These are phyloP conservation scores for Coregonus sp. DNA, from an alignment of 2,797 vertebrate genomes.

Conservation along the genomic window DNA sequence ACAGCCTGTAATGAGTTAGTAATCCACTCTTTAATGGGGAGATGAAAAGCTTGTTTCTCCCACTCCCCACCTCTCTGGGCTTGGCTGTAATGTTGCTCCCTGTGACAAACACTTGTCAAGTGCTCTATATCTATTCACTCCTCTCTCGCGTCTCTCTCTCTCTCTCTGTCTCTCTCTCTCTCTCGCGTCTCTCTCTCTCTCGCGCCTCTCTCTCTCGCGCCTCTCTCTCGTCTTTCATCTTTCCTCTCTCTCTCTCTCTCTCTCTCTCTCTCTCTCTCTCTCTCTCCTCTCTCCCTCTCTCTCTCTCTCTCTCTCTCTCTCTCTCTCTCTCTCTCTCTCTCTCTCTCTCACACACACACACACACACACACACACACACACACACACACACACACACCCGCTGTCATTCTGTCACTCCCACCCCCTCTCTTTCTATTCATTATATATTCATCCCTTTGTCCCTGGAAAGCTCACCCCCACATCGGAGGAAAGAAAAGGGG, in stretches of 20 bases:
- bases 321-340: slow-evolving; percentile 2
- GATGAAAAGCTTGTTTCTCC: slow-evolving; percentile 31
- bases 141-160: slow-evolving; percentile 34
- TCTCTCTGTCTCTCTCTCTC: slow-evolving; percentile 34
- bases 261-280: slow-evolving; percentile 39
- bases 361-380: slow-evolving; percentile 49
- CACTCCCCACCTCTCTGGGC: slow-evolving; percentile 39
- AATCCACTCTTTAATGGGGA: slow-evolving; percentile 31
- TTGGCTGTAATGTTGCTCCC: slow-evolving; percentile 47
- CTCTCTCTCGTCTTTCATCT: slow-evolving; percentile 20
- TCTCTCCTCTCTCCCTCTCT: slow-evolving; percentile 40
- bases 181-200: slow-evolving; percentile 32
- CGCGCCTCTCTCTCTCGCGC: not conserved
- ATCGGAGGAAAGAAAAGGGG: slow-evolving; percentile 56
- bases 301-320: slow-evolving; percentile 25
- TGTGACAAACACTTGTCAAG: slow-evolving; percentile 68
- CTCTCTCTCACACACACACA: slow-evolving; percentile 14
- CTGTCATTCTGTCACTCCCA: slow-evolving; percentile 68
- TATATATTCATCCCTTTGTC: slow-evolving; percentile 78
- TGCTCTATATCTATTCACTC: slow-evolving; percentile 54
- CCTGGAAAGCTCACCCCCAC: slow-evolving; percentile 73
- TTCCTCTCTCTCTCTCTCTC: slow-evolving; percentile 9
- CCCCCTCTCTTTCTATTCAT: slow-evolving; percentile 63
- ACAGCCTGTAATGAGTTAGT: slow-evolving; percentile 51
- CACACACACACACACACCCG: slow-evolving; percentile 43